These are phyloP conservation scores for Teleogryllus occipitalis DNA, from an alignment of 1,140 invertebrate genomes.

Conservation along the genomic window DNA sequence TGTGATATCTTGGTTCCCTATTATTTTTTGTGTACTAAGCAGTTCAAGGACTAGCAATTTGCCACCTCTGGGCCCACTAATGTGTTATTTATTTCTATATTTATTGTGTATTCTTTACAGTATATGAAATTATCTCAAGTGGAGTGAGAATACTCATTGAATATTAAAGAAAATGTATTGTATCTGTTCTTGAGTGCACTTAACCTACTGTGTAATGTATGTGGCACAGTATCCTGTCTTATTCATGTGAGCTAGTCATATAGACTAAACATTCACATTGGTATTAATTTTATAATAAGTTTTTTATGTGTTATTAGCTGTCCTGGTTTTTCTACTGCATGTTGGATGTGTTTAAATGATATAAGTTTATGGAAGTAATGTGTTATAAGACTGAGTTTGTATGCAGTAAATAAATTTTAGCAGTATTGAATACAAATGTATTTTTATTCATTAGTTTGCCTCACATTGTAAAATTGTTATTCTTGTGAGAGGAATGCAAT, in stretches of 20 bases:
- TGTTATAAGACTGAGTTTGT: conserved; percentile 1
- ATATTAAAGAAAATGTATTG: not conserved
- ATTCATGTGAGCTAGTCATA: not conserved
- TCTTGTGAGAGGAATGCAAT: no score
- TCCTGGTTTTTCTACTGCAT: not conserved
- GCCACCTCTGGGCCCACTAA: not conserved
- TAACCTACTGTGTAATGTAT: not conserved
- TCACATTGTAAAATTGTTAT: no score
- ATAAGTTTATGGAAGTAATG: not conserved
- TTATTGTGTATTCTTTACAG: not conserved
- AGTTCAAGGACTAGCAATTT: not conserved
- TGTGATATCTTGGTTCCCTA: not conserved
- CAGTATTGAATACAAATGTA: not conserved
- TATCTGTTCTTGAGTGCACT: not conserved
- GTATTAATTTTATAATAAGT: not conserved
- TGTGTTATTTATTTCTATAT: not conserved
- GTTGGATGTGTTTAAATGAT: not conserved
- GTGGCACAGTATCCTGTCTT: not conserved
- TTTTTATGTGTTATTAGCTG: not conserved
- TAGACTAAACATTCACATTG: not conserved
- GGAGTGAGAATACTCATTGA: not conserved
- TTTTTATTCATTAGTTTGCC: not conserved
- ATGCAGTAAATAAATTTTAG: not conserved
- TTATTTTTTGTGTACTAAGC: not conserved
- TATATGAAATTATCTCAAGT: not conserved